Base-by-base conservation (phyloP, 2,113 vertebrate genomes). In the Cettia cetti region DNA sequence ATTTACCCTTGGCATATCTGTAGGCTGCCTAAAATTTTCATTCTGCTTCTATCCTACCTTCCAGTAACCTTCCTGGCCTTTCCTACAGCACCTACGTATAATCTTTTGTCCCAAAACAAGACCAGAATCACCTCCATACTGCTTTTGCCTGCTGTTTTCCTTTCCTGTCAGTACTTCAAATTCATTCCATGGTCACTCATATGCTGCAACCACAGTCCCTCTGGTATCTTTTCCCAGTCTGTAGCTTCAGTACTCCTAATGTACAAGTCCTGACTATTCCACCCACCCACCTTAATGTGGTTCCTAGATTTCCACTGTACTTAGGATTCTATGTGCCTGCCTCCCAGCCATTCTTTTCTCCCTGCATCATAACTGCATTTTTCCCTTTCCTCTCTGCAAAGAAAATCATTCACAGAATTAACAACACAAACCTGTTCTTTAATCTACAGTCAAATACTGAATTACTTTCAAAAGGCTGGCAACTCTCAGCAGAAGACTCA, bases 351-450 rank as follows among this genome's bases (percentile, higher is more conserved):
- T 52, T 95, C 68, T 74, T 81, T 74, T 86, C 56, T 90, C 63
- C 17, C n/a, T 77, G 33, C 23, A 89, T 60, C 40, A 9, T 11
- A 81, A 89, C 22, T 35, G 11, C 56, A 54, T 60, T 92, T 74
- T 81, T 82, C 53, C 31, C 28, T 75, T 85, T 78, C 45, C 75
- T 40, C 54, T 72, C 75, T 22, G 28, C 54, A 61, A 72, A 92
- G 88, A 76, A 79, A 93, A 93, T 90, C 93, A 94, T 93, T 96
- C 94, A 88, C 88, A 88, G 59, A 42, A 90, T 83, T 88, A 92
- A 82, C 82, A 94, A 79, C 54, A 96, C 75, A 88, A 93, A 88
- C 75, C 71, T 77, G 66, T 54, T 90, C 63, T 90, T 93, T 59
- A 68, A 92, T 82, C 92, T 86, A 86, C 75, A 83, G 50, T 53